Percentiles rank a stretch among this genome's conserved stretches.
phyloP scores from a whole-genome alignment of 1,140 invertebrate species.

The Zelostemma sp. region DNA sequence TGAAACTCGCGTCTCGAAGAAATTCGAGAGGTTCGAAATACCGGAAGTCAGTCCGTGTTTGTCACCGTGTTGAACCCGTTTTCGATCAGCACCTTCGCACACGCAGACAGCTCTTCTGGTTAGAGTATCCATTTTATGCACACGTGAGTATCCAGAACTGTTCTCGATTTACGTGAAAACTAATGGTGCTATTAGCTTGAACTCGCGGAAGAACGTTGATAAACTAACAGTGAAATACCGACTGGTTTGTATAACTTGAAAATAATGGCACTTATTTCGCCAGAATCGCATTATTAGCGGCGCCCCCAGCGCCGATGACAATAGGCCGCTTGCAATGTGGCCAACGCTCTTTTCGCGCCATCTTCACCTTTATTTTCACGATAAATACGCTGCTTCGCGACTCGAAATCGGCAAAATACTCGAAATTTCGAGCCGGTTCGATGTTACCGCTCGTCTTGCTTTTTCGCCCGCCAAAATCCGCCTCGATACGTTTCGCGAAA shows the following conservation, averaged over 20 bases:
- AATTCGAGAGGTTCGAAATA: neutral
- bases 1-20: no score
- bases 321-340: conserved; percentile 58
- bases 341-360: conserved; percentile 56
- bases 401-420: neutral
- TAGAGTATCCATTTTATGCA: conserved; percentile 76
- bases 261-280: conserved; percentile 23
- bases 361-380: conserved; percentile 44
- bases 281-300: conserved; percentile 1
- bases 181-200: conserved; percentile 59
- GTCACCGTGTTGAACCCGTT: neutral
- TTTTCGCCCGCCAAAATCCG: no score
- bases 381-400: conserved; percentile 20
- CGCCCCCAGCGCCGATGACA: conserved; percentile 43
- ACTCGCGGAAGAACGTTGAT: conserved; percentile 36
- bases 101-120: conserved; percentile 71
- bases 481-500: no score
- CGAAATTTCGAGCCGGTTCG: neutral
- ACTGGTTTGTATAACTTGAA: conserved; percentile 44
- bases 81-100: conserved; percentile 54
- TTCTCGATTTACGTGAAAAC: conserved; percentile 58
- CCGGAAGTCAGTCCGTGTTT: conserved; percentile 5
- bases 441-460: neutral
- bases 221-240: conserved; percentile 43
- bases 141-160: conserved; percentile 73